Percentiles rank a stretch among this genome's conserved stretches.
phyloP scores from a whole-genome alignment of 2,797 vertebrate species.

The Lophotriccus pileatus region DNA sequence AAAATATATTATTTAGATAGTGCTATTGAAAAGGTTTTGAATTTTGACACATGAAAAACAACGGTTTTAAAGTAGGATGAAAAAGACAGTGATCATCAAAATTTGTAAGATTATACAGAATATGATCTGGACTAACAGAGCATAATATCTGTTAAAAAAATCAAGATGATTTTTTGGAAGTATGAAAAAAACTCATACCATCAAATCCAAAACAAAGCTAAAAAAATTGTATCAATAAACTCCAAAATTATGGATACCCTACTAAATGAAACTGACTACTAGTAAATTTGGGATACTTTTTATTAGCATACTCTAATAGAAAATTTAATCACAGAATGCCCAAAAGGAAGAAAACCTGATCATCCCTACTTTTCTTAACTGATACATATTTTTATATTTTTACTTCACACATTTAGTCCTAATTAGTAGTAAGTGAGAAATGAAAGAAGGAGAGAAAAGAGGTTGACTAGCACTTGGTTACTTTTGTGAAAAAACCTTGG shows the following conservation, averaged over 20 bases:
- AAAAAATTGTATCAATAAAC: background rate
- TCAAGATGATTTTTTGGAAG: background rate
- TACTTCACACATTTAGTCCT: background rate
- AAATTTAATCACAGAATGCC: background rate
- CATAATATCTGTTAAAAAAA: background rate
- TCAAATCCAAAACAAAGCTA: background rate
- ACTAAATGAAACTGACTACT: background rate
- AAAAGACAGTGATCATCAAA: background rate
- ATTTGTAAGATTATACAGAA: background rate
- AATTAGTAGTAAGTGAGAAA: background rate
- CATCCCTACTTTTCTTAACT: background rate
- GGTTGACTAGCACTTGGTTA: background rate
- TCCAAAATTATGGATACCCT: background rate
- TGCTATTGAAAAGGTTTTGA: background rate
- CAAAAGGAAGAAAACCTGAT: background rate
- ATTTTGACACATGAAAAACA: background rate
- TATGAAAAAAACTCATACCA: background rate
- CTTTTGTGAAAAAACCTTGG: background rate
- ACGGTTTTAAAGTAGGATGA: background rate
- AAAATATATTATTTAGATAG: background rate
- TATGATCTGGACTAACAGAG: background rate
- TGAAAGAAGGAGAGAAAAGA: background rate
- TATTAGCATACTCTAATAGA: background rate
- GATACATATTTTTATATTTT: background rate
- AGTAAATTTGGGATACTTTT: background rate